Evolutionary conservation across 2,888 invertebrate genomes (phyloP), one percentile per base, ranked within the genome.

Genomic region (Anarsia innoxiella): DNA sequence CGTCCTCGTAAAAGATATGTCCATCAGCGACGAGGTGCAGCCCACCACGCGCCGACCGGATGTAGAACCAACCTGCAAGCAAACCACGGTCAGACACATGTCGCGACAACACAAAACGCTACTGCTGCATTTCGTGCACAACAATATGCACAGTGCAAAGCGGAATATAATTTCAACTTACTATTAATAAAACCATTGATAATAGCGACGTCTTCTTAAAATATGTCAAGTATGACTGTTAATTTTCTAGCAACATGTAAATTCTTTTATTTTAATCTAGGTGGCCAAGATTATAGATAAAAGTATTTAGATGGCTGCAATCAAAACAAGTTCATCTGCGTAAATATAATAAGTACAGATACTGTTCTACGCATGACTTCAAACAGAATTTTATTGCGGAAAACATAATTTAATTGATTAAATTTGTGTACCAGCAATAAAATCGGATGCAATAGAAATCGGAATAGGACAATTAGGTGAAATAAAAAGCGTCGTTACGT

Each of bases 1-100:
- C 86, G 51, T 85, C 84, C 53, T 86, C 85, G 56, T 85, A 85
- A 62, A 84, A 85, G 49, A 85, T 83, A 51, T 84, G 84, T 0
- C 83, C 82, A 40, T 75, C 76, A 1, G 80, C 85, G 15, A 85
- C 85, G 36, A 83, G 60, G 42, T 83, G 84, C 38, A 84, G 57
- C 1, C 83, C 84, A 6, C 86, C 85, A 39, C 85, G 82, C 37
- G 84, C 80, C 13, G 84, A 86, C 14, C 80, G 69, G 40, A 84
- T 80, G 61, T 84, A 84, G 66, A 83, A 84, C 84, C 83, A 84
- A 13, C 80, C 83, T 83, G 80, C 52, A 75, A 76, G 50, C 49
- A 60, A 39, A 31, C 31, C 40, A 45, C 42, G 13, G 52, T 66
- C 49, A 63, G 53, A 52, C n/a, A n/a, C n/a, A n/a, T n/a, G n/a